Conservation (phyloP, 1,140 invertebrate genomes). For the Hesperophylax magnus region DNA sequence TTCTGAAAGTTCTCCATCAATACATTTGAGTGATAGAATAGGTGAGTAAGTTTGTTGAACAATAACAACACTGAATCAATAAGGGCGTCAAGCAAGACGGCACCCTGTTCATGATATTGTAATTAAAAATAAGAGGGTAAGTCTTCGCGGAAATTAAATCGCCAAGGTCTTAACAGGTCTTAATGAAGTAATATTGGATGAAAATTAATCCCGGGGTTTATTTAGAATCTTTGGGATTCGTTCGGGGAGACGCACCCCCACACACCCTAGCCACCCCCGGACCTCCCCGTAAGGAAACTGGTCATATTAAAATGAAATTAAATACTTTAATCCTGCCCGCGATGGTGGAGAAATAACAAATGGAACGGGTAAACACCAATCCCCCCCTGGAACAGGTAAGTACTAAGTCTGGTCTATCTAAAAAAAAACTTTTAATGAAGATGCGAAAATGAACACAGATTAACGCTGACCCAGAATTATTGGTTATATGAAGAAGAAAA, state of each 20-base stretch:
- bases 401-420: neutral
- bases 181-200: constrained; percentile 33
- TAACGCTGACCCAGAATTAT: neutral
- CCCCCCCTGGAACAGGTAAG: no score
- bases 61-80: no score
- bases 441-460: neutral
- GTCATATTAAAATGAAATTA: constrained; percentile 28
- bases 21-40: no score
- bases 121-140: constrained; percentile 8
- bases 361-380: neutral
- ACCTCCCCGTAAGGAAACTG: neutral
- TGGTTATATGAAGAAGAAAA: neutral
- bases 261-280: no score
- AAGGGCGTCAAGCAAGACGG: neutral
- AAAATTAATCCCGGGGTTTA: constrained; percentile 17
- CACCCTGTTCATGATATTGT: constrained; percentile 3
- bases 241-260: neutral
- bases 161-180: constrained; percentile 16
- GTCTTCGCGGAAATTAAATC: constrained; percentile 7
- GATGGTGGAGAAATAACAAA: no score
- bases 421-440: constrained; percentile 1
- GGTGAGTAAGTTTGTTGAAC: no score
- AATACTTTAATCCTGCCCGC: constrained; percentile 18
- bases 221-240: constrained; percentile 22
- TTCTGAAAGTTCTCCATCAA: no score